These are phyloP conservation scores for Rhopalosiphum maidis DNA, from an alignment of 1,140 invertebrate species.

Conservation along the genomic window DNA sequence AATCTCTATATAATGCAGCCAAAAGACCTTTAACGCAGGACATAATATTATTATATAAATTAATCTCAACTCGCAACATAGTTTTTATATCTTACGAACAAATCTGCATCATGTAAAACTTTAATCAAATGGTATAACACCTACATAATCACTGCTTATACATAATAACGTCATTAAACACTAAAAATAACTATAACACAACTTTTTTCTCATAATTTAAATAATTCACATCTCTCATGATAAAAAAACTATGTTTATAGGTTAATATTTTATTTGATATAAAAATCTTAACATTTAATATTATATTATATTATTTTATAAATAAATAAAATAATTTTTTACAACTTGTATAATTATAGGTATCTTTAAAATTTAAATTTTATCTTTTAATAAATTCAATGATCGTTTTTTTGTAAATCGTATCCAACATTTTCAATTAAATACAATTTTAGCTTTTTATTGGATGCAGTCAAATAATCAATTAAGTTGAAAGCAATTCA, in stretches of 20 bases:
- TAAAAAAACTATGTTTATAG: too few relatives aligned
- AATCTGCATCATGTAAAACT: background rate
- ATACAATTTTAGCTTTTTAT: background rate
- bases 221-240: too few relatives aligned
- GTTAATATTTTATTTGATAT: background rate
- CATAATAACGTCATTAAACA: too few relatives aligned
- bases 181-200: too few relatives aligned
- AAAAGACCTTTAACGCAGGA: background rate
- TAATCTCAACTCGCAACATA: background rate
- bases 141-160: too few relatives aligned
- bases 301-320: too few relatives aligned
- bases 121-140: background rate
- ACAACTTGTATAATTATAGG: background rate
- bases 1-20: background rate
- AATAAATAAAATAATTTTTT: too few relatives aligned
- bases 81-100: background rate
- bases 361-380: background rate
- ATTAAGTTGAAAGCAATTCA: too few relatives aligned
- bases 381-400: background rate
- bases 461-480: too few relatives aligned
- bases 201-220: too few relatives aligned
- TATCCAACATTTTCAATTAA: background rate
- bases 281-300: background rate
- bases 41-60: background rate
- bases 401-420: background rate